Conservation (phyloP, 2,797 vertebrate genomes). For the Pyrrhura leucotis region DNA sequence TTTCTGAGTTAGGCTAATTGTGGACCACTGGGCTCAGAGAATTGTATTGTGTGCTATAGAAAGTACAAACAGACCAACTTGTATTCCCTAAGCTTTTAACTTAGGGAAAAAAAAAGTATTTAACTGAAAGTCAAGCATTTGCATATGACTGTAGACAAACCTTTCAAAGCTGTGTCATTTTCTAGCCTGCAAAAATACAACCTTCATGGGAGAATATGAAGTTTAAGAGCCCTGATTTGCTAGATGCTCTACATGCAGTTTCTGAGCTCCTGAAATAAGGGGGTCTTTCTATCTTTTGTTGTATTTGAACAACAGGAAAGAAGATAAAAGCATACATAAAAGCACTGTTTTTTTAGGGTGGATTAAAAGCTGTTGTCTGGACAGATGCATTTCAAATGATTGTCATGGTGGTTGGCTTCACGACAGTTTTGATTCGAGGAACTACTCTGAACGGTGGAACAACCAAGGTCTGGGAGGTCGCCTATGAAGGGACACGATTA, state of each 20-base stretch:
- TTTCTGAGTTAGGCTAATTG: background rate
- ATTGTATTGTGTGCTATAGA: accelerated
- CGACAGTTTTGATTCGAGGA: conserved; percentile 82
- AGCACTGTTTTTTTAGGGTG: conserved; percentile 71
- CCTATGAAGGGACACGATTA: conserved; percentile 79
- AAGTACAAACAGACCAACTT: background rate
- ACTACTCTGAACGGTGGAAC: conserved; percentile 73
- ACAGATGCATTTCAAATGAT: conserved; percentile 89
- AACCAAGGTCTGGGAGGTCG: conserved; percentile 76
- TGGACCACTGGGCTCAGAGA: background rate
- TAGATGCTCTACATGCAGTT: background rate
- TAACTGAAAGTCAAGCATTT: background rate
- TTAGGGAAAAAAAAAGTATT: background rate
- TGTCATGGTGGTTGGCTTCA: conserved; percentile 84
- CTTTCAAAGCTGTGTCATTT: background rate
- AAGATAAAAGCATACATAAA: background rate
- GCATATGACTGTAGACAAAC: background rate
- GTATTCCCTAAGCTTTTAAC: background rate
- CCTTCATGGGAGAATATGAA: background rate
- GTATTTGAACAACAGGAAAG: background rate
- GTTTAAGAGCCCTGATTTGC: background rate
- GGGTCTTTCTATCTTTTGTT: background rate
- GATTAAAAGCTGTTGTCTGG: conserved; percentile 88
- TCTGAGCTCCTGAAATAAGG: background rate
- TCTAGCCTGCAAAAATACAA: background rate